phyloP scores from a whole-genome alignment of 2,888 invertebrate genomes.

The Sphaerophoria taeniata region DNA sequence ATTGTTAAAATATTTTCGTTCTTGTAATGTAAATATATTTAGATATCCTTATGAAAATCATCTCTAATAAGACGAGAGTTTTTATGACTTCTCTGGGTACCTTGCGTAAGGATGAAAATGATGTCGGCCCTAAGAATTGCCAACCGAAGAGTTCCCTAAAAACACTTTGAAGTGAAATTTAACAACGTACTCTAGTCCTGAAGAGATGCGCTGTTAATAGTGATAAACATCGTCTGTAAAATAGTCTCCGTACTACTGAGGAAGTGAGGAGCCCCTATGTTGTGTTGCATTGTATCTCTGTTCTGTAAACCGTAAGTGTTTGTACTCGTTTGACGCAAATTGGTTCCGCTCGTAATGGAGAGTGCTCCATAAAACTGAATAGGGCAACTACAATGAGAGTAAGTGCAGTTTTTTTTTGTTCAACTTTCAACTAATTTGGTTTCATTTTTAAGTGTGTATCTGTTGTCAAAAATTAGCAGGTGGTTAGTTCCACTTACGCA shows the following conservation, averaged over 20 bases:
- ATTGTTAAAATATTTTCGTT: conserved; percentile 24
- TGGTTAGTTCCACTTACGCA: not conserved
- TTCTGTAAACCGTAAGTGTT: too few species aligned
- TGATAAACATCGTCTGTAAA: not conserved
- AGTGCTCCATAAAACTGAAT: conserved; percentile 59
- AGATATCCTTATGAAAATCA: conserved; percentile 19
- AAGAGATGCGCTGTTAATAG: conserved; percentile 39
- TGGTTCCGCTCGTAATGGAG: conserved; percentile 42
- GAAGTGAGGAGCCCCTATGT: too few species aligned
- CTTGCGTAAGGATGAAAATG: not conserved
- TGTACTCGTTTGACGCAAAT: too few species aligned
- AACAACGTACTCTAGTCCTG: conserved; percentile 43
- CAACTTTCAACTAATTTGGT: conserved; percentile 41
- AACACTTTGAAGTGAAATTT: conserved; percentile 45
- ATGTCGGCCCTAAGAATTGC: not conserved
- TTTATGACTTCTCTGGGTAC: conserved; percentile 30
- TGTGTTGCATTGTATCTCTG: too few species aligned
- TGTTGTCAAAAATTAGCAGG: not conserved
- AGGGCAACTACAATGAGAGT: conserved; percentile 31
- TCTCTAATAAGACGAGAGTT: conserved; percentile 10
- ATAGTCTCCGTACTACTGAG: too few species aligned
- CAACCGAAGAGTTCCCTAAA: not conserved
- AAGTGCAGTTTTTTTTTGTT: conserved; percentile 9
- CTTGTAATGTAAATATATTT: conserved; percentile 33
- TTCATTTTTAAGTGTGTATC: conserved; percentile 35